Percentiles rank a stretch among this genome's conserved stretches.
Evolutionary conservation across 2,888 invertebrate genomes (phyloP).

Genomic region (Lordiphosa andalusiaca): DNA sequence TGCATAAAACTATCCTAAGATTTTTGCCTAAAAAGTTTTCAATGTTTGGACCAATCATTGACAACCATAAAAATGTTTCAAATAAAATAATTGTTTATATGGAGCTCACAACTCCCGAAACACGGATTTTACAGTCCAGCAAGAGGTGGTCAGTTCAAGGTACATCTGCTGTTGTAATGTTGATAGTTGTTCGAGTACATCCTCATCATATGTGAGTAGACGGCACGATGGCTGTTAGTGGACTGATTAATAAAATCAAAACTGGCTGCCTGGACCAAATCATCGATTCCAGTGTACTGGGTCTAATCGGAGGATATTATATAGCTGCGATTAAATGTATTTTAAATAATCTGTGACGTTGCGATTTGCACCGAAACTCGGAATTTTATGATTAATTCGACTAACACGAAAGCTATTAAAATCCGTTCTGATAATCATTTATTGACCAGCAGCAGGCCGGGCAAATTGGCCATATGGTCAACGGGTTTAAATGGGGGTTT

Average conservation of each 20-base stretch:
- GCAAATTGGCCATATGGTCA: constrained; percentile 62
- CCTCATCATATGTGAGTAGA: background rate
- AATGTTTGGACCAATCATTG: too few species aligned
- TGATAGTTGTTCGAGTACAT: constrained; percentile 49
- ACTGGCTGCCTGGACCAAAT: constrained; percentile 58
- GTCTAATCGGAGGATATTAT: constrained; percentile 21
- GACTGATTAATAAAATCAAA: constrained; percentile 55
- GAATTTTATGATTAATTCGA: constrained; percentile 47
- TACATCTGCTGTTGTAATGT: constrained; percentile 72
- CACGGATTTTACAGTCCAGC: background rate
- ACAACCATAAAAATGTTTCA: too few species aligned
- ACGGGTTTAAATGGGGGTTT: constrained; percentile 31
- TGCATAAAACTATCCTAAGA: too few species aligned
- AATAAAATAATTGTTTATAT: too few species aligned
- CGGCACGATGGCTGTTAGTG: constrained; percentile 33
- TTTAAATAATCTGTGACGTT: constrained; percentile 49
- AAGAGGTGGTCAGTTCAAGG: constrained; percentile 58
- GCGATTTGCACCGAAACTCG: constrained; percentile 58
- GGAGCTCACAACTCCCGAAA: too few species aligned
- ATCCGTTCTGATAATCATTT: constrained; percentile 54
- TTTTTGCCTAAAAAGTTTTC: too few species aligned
- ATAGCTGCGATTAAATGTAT: background rate
- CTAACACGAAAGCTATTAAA: constrained; percentile 44
- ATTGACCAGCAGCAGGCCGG: constrained; percentile 41
- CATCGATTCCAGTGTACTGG: constrained; percentile 57